Evolutionary conservation across 1,140 invertebrate species (phyloP).

Genomic region (Carcinoscorpius rotundicauda): DNA sequence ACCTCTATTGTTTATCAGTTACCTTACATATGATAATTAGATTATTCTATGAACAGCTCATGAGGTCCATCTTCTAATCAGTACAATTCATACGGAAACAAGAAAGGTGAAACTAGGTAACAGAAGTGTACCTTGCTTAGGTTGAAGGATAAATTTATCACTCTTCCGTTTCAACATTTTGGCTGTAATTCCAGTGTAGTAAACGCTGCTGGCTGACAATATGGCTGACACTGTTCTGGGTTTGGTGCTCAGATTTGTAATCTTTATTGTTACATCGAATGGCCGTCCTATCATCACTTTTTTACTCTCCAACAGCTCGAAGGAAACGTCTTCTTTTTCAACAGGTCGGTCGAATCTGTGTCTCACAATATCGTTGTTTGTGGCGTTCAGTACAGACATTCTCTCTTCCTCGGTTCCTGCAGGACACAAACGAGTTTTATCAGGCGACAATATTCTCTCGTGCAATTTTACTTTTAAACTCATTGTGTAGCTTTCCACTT

Average conservation of each 20-base stretch:
- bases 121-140: conserved; percentile 20
- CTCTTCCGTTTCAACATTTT: conserved; percentile 52
- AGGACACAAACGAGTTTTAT: background rate
- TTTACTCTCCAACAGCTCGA: conserved; percentile 67
- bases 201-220: conserved; percentile 52
- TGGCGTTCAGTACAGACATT: conserved; percentile 63
- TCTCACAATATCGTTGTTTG: conserved; percentile 12
- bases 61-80: no score
- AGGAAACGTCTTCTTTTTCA: conserved; percentile 68
- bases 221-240: conserved; percentile 50
- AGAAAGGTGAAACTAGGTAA: background rate
- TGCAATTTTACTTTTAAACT: no score
- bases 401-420: conserved; percentile 49
- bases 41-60: no score
- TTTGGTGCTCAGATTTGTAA: conserved; percentile 35
- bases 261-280: conserved; percentile 37
- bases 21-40: no score
- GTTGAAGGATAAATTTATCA: conserved; percentile 27
- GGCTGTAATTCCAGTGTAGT: conserved; percentile 59
- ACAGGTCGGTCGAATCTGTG: conserved; percentile 26
- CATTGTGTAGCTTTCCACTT: no score
- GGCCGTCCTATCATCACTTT: conserved; percentile 75
- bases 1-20: no score
- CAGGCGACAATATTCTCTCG: no score
- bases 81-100: no score